These are phyloP conservation scores for Leptestheria dahalacensis DNA, from an alignment of 1,140 invertebrate species.

Conservation along the genomic window DNA sequence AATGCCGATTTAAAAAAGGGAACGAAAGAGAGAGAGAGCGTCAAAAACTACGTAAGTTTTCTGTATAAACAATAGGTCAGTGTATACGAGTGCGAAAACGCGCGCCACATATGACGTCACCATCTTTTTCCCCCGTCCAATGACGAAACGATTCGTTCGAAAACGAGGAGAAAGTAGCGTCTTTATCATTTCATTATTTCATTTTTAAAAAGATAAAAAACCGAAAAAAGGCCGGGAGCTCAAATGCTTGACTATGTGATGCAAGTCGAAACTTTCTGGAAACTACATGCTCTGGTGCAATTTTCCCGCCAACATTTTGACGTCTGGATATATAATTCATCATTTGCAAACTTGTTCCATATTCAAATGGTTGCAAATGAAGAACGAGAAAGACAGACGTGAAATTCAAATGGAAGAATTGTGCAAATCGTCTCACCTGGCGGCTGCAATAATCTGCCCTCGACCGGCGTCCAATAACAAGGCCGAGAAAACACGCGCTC, in stretches of 20 bases:
- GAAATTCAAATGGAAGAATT: not conserved
- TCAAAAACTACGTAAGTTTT: not conserved
- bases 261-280: not conserved
- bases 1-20: not conserved
- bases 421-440: not conserved
- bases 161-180: not conserved
- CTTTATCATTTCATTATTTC: not conserved
- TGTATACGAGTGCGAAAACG: too few species aligned
- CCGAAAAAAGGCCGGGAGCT: not conserved
- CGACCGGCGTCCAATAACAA: slow-evolving; percentile 2
- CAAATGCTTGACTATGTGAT: not conserved
- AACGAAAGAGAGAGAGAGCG: not conserved
- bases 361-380: not conserved
- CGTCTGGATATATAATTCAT: too few species aligned
- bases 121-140: not conserved
- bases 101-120: too few species aligned
- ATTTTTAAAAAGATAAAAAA: not conserved
- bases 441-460: slow-evolving; percentile 5
- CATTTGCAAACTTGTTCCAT: too few species aligned
- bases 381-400: not conserved
- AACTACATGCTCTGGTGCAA: not conserved
- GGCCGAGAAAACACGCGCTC: not conserved
- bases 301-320: not conserved
- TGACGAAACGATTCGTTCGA: not conserved
- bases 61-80: not conserved